Evolutionary conservation across 2,797 vertebrate species (phyloP), one percentile per base, ranked within the genome.

Genomic region (Eremophila alpestris): DNA sequence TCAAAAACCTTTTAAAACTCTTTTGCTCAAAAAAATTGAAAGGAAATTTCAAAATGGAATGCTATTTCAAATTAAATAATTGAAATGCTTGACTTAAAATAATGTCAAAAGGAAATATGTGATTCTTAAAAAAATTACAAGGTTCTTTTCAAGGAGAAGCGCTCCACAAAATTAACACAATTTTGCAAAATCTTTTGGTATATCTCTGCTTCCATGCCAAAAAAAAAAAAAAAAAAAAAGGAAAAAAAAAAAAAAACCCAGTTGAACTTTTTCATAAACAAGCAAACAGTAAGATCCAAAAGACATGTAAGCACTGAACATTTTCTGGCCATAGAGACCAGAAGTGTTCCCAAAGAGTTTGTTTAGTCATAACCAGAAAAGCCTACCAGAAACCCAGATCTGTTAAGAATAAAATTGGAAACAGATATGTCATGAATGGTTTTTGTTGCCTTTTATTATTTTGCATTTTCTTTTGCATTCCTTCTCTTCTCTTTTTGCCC

Each of bases 381-480:
- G 87, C 51, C 69, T 89, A 95, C 93, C 91, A 93, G 85, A 93
- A 96, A 86, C 52, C 16, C 68, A 93, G 89, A 89, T 92, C 83
- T 91, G 74, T 89, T 73, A 93, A 77, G 77, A 93, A 88, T 52
- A 94, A 95, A 95, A 97, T 95, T 92, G 82, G 87, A 96, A 95
- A 32, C 92, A 95, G 94, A 91, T 91, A 97, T 83, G 77, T 55
- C 70, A 58, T 94, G 49, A 89, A 90, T 91, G 56, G 87, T 78
- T 91, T 93, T 95, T 94, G 59, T 95, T 88, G 54, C 20, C 80
- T 67, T 94, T 94, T 87, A 83, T 92, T 95, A 92, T 95, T 96
- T 96, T 19, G 0, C 69, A 30, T 95, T 96, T 97, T 95, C 59
- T 95, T 94, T 94, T 67, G 65, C 91, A 90, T 96, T 96, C 89